Base-by-base conservation (phyloP, 1,140 invertebrate species). In the Drosophila suzukii region DNA sequence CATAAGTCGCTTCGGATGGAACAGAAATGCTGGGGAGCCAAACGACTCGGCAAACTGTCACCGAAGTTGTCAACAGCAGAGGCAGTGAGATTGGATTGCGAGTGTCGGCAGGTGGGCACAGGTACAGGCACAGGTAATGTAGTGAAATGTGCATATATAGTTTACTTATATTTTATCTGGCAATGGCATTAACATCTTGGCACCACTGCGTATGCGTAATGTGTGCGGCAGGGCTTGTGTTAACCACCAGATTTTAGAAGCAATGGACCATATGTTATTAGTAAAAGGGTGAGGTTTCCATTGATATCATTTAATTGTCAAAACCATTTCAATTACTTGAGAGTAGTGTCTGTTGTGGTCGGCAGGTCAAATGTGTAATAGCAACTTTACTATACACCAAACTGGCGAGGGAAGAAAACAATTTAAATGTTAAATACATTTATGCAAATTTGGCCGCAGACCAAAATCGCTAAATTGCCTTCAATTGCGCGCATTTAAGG, bases 371-470 rank as follows among this genome's bases (percentile, higher is more conserved):
- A 44, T 44, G 17, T 20, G n/a, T 60, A 50, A 32, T 27, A 51
- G 46, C 47, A 46, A 50, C 61, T 27, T 44, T 30, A 17, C 20
- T 54, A 6, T n/a, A 11, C 7, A 50, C 24, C 13, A 11, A 41
- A 50, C 68, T 82, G 65, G 46, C 63, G 65, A 58, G 58, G 59
- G 38, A 60, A 65, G 75, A 62, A 81, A 76, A 76, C 78, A 75
- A 86, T 85, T 90, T 90, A 78, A 82, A 80, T 90, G 81, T 76
- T 86, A 82, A 90, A 90, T 90, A 90, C 71, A 90, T 82, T 90
- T 86, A 90, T 86, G 82, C 78, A 77, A 90, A 90, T 90, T 73
- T 58, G 54, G 56, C 49, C 59, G 17, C 75, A 55, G 58, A 53
- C 68, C 63, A 71, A 79, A 86, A 79, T 79, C 73, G 83, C 75